Base-by-base conservation (phyloP, 2,113 vertebrate genomes). In the Leptosomus discolor region DNA sequence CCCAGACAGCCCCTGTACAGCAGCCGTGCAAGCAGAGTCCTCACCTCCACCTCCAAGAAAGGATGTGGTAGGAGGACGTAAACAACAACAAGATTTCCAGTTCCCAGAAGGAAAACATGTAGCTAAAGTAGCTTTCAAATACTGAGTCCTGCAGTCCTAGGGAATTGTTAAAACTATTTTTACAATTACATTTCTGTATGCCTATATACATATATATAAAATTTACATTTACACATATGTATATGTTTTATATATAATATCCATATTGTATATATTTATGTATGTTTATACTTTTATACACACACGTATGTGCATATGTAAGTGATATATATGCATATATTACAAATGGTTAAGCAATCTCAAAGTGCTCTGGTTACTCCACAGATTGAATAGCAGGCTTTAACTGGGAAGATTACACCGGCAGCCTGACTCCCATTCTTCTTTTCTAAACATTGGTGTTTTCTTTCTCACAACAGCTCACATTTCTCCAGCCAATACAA, bases 251-350 rank as follows among this genome's bases (percentile, higher is more conserved):
- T 23, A 60, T 53, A 54, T 39, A 45, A 61, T 46, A 21, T 23
- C 19, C 14, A 15, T 39, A 12, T 13, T 53, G 14, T 9, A 18
- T 68, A 36, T 27, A 61, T 39, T 39, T 39, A 27, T 37, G 30
- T 30, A 20, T 29, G 26, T 61, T 23, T 61, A 19, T 58, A 21
- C 3, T 43, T 36, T 20, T 17, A 68, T 5, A 9, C 4, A 58
- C 13, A 26, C 2, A 29, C 23, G 5, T 14, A 1, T 73, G 4
- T 51, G 15, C 45, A 6, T 1, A 7, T 27, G 2, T 65, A 82
- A 70, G 64, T 48, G 3, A 39, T 41, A 34, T 58, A 51, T 54
- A 13, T 34, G 11, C 7, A 11, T 78, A 8, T 48, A 57, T 13
- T 78, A 76, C 10, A 67, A 71, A 37, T 32, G 24, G 14, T 41